These are phyloP conservation scores for Helicoverpa assulta DNA, from an alignment of 2,888 invertebrate species.

Conservation along the genomic window DNA sequence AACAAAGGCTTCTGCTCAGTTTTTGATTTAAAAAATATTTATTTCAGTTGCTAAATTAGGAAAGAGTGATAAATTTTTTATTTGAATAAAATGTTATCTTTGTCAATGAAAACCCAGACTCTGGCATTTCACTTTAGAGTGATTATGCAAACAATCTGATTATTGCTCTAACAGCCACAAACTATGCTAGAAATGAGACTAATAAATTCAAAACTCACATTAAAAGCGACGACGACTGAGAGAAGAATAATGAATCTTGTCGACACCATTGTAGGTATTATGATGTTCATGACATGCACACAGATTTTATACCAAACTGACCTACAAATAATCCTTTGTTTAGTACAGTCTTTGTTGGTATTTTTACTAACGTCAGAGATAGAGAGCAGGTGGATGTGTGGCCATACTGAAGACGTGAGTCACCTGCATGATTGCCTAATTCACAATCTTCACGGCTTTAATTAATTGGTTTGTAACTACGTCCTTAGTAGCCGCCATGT, in stretches of 20 bases:
- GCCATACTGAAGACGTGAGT: constrained; percentile 15
- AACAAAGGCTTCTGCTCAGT: neutral
- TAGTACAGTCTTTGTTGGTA: constrained; percentile 30
- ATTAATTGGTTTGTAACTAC: constrained; percentile 11
- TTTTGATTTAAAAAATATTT: neutral
- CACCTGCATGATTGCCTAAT: constrained; percentile 19
- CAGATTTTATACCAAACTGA: constrained; percentile 58
- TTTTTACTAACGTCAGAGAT: constrained; percentile 36
- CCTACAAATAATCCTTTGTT: constrained; percentile 55
- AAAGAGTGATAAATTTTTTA: neutral
- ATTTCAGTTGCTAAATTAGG: neutral
- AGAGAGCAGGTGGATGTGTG: constrained; percentile 41
- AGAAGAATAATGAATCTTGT: constrained; percentile 61
- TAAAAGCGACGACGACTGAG: constrained; percentile 50
- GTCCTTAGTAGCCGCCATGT: neutral
- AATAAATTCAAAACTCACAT: constrained; percentile 62
- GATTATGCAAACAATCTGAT: constrained; percentile 22
- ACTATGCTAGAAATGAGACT: constrained; percentile 28
- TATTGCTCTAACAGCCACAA: neutral
- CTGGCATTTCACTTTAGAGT: constrained; percentile 26
- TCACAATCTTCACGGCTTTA: constrained; percentile 4
- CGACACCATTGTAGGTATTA: constrained; percentile 64
- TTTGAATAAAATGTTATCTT: neutral
- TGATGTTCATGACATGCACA: constrained; percentile 23
- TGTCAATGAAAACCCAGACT: neutral